A percentile compares a stretch with the other conserved stretches of the same genome.
phyloP scores from a whole-genome alignment of 2,797 vertebrate species.

The Denticeps clupeoides region DNA sequence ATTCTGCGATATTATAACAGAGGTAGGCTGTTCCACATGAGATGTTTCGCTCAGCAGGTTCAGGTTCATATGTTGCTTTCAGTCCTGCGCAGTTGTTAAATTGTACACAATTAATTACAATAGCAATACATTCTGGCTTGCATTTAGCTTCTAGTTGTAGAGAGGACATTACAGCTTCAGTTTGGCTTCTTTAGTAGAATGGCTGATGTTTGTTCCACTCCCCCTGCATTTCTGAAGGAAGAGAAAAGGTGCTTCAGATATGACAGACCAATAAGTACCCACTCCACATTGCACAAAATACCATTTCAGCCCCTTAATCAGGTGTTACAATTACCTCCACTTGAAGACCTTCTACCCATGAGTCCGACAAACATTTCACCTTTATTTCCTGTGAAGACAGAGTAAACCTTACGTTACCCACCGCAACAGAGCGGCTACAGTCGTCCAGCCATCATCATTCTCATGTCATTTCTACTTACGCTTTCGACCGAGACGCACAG shows the following conservation, averaged over 20 bases:
- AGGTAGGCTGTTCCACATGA: too few relatives aligned
- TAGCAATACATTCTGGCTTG: too few relatives aligned
- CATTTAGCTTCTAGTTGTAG: background rate
- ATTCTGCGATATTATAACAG: too few relatives aligned
- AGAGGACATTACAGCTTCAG: background rate
- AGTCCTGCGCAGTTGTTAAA: too few relatives aligned
- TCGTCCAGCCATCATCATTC: fast-evolving
- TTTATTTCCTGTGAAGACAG: slow-evolving; percentile 40
- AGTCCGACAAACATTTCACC: slow-evolving; percentile 54
- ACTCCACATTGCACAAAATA: background rate
- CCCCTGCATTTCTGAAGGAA: slow-evolving; percentile 41
- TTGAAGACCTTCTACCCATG: slow-evolving; percentile 50
- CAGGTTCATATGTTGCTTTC: too few relatives aligned
- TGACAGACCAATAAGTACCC: background rate
- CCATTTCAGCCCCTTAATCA: background rate
- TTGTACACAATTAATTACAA: too few relatives aligned
- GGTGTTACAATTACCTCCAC: slow-evolving; percentile 40
- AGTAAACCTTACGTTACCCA: too few relatives aligned
- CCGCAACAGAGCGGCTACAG: too few relatives aligned
- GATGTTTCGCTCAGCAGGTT: too few relatives aligned
- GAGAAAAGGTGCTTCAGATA: background rate
- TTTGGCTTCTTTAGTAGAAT: slow-evolving; percentile 25
- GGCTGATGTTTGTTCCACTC: slow-evolving; percentile 35
- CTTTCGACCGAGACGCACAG: slow-evolving; percentile 45
- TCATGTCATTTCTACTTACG: slow-evolving; percentile 35